Evolutionary conservation across 2,888 invertebrate genomes (phyloP).

Genomic region (Agriotes lineatus): DNA sequence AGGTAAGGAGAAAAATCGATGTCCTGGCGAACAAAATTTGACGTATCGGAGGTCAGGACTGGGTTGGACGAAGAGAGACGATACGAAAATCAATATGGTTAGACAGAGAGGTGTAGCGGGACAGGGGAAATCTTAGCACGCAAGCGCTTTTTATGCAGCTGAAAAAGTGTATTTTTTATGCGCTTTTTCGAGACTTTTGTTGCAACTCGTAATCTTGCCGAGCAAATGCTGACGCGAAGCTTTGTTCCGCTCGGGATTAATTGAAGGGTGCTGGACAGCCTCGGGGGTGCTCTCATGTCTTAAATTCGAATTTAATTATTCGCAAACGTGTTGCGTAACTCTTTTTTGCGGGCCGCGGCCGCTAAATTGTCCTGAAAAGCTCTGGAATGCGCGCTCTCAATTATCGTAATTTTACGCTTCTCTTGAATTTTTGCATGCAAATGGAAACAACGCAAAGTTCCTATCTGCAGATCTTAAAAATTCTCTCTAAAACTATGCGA

Average conservation of each 20-base stretch:
- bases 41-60: slow-evolving; percentile 64
- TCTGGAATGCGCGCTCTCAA: too few relatives aligned
- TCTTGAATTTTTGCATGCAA: too few relatives aligned
- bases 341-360: too few relatives aligned
- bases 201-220: background rate
- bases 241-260: background rate
- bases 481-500: too few relatives aligned
- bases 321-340: too few relatives aligned
- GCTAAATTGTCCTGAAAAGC: too few relatives aligned
- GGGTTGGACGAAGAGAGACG: slow-evolving; percentile 45
- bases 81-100: slow-evolving; percentile 61
- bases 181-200: slow-evolving; percentile 11
- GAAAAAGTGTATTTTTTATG: slow-evolving; percentile 40
- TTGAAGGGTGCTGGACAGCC: too few relatives aligned
- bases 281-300: too few relatives aligned
- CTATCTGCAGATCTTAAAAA: too few relatives aligned
- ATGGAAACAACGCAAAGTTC: too few relatives aligned
- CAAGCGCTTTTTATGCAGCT: slow-evolving; percentile 47
- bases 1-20: slow-evolving; percentile 55
- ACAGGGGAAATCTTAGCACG: slow-evolving; percentile 46
- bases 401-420: too few relatives aligned
- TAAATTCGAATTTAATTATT: too few relatives aligned
- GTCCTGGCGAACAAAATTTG: slow-evolving; percentile 63
- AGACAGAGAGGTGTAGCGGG: slow-evolving; percentile 55
- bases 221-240: background rate